Percentiles rank a stretch among this genome's conserved stretches.
Conservation (phyloP, 2,888 invertebrate species). For the Eupithecia pulchellata region DNA sequence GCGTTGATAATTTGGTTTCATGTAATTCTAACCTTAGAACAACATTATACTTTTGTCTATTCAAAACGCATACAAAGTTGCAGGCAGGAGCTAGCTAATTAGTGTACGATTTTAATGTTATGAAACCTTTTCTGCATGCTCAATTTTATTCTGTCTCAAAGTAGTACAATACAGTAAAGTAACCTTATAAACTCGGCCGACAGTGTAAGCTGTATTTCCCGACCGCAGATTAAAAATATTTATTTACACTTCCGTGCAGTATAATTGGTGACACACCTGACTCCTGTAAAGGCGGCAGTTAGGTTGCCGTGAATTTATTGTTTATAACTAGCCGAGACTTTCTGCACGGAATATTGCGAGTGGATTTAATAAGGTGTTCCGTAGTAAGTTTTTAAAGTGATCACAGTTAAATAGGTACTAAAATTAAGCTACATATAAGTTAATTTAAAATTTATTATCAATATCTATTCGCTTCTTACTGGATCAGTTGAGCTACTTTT, state of each 20-base stretch:
- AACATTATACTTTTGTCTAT: neutral
- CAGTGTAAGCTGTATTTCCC: neutral
- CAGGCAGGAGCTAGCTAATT: neutral
- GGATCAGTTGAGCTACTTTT: no score
- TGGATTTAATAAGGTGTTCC: constrained; percentile 15
- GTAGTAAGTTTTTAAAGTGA: constrained; percentile 5
- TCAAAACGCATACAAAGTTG: neutral
- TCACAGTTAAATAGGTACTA: no score
- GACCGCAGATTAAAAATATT: constrained; percentile 5
- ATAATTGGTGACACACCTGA: constrained; percentile 31
- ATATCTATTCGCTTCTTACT: no score
- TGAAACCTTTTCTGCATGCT: no score
- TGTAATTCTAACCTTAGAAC: neutral
- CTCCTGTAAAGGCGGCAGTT: constrained; percentile 21
- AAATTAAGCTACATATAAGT: no score
- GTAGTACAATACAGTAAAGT: no score
- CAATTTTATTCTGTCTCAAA: neutral
- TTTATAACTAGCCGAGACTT: constrained; percentile 13
- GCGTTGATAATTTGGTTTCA: neutral
- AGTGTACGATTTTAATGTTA: neutral
- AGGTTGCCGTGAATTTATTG: constrained; percentile 15
- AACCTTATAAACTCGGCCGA: neutral
- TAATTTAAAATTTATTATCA: neutral
- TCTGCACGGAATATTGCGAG: neutral
- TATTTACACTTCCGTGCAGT: constrained; percentile 4